Base-by-base conservation (phyloP, 2,113 vertebrate genomes). In the Taurulus bubalis region DNA sequence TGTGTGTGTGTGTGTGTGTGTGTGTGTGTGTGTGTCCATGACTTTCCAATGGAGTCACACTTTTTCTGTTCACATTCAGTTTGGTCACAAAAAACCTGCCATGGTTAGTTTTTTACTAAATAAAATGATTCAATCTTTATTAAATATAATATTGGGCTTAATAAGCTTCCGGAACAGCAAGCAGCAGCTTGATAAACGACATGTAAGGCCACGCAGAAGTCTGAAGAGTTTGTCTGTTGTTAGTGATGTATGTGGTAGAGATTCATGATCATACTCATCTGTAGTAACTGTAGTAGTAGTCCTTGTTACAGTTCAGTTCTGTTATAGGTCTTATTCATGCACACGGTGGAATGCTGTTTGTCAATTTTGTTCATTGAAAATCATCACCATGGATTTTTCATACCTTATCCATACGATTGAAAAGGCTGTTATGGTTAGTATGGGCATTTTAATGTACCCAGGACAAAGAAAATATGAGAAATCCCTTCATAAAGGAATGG, bases 21-120 rank as follows among this genome's bases (percentile, higher is more conserved):
- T 49, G 56, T 73, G 56, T 42, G 66, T 15, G n/a, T 56, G 22
- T 32, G 30, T 40, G 30, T 71, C 74, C 1, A n/a, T 49, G 64
- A 42, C 56, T 76, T 28, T 26, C 15, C 8, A 18, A n/a, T 36
- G 59, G 47, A 75, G 40, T 71, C 58, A 28, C 26, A 38, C 30
- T 49, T 72, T 30, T 69, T 26, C 71, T 68, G 47, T 59, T 12
- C 20, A 67, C n/a, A 47, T 59, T 67, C 28, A 28, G 67, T 65
- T 69, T 80, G 60, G 32, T 59, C 28, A 20, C 28, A 28, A n/a
- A 83, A 56, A 79, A 77, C 71, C 70, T 71, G 49, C 69, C 58
- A 73, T 0, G 28, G 24, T 69, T 69, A 28, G 58, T 70, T 82
- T 69, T 34, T 69, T 62, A 42, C 40, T 42, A 42, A 58, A 64